phyloP scores from a whole-genome alignment of 2,113 vertebrate species.

The Callithrix jacchus region DNA sequence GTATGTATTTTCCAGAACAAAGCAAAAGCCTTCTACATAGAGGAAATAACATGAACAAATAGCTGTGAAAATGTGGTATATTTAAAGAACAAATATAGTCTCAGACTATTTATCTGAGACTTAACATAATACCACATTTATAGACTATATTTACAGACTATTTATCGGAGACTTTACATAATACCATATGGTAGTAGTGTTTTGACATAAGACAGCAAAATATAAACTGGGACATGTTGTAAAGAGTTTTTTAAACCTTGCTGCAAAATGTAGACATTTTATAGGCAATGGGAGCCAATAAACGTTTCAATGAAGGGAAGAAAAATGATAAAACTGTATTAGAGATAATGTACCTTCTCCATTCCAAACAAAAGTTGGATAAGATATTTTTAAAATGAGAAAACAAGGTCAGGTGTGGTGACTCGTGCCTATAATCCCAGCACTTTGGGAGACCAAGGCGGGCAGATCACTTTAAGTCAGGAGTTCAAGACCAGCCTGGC shows the following conservation, averaged over 20 bases:
- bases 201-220: background rate
- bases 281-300: background rate
- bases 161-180: background rate
- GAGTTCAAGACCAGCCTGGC: too few species aligned
- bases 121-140: background rate
- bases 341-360: background rate
- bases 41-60: background rate
- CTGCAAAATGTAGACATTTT: slow-evolving; percentile 8
- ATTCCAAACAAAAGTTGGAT: background rate
- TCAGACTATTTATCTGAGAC: background rate
- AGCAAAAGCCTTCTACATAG: background rate
- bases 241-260: background rate
- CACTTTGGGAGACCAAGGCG: too few species aligned
- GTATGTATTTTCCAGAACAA: background rate
- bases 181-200: background rate
- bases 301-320: background rate
- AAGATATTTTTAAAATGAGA: background rate
- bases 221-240: background rate
- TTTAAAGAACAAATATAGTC: background rate
- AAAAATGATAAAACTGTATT: background rate
- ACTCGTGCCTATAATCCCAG: too few species aligned
- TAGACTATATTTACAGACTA: too few species aligned
- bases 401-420: background rate
- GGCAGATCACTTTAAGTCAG: too few species aligned
- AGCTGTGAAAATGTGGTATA: background rate